Conservation (phyloP, 2,113 vertebrate species). For the Albula goreensis region DNA sequence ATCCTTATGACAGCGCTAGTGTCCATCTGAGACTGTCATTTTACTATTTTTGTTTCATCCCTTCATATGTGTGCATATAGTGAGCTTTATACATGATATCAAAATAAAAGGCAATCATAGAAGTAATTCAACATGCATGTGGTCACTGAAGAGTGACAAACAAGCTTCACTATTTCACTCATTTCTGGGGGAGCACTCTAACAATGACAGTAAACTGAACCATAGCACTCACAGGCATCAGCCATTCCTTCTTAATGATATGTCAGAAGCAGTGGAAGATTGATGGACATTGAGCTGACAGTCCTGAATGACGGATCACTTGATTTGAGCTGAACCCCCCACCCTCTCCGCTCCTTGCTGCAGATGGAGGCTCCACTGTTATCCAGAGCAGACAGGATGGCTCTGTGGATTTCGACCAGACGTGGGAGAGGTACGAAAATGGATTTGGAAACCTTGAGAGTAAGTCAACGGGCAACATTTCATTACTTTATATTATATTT, state of each 20-base stretch:
- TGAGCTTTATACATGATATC: not conserved
- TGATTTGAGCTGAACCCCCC: not conserved
- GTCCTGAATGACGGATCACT: not conserved
- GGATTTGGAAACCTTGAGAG: conserved; percentile 84
- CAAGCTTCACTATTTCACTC: not conserved
- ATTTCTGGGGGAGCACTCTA: not conserved
- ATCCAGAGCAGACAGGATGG: conserved; percentile 82
- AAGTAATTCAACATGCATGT: not conserved
- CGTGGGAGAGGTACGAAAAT: conserved; percentile 80
- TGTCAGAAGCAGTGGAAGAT: not conserved
- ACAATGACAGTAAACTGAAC: not conserved
- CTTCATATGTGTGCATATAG: no score
- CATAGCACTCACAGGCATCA: not conserved
- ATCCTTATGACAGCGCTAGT: no score
- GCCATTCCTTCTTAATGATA: not conserved
- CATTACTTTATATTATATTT: no score
- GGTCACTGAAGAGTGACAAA: not conserved
- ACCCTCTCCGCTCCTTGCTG: not conserved
- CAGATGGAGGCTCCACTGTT: conserved; percentile 78
- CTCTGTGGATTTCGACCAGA: conserved; percentile 84
- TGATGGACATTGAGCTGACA: not conserved
- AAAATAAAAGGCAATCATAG: not conserved
- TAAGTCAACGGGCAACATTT: conserved; percentile 54
- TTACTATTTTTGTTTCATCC: no score
- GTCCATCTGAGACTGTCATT: no score